Base-by-base conservation (phyloP, 2,113 vertebrate species). In the Xiphias gladius region DNA sequence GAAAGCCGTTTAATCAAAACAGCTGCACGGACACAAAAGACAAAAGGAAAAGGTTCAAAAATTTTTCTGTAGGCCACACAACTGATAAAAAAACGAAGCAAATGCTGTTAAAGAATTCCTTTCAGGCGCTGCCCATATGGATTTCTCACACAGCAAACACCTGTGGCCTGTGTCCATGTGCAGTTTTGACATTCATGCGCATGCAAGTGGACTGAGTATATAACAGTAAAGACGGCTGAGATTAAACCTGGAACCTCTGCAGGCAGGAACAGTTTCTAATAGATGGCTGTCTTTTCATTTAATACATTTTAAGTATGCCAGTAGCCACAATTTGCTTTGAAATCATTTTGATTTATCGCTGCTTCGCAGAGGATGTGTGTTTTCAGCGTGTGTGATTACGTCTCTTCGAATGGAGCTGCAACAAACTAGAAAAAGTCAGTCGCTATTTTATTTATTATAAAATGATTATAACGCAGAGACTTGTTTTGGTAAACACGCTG, bases 251-350 rank as follows among this genome's bases (percentile, higher is more conserved):
- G 66, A 74, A 71, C 26, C 16, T 57, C 17, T 57, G 66, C 59
- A 50, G 35, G 37, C 67, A 63, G 26, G n/a, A 73, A 64, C 48
- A 32, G 5, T 54, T 67, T 68, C 61, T 59, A 89, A 92, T 89
- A 58, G 19, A 89, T 83, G 58, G 2, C 24, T 80, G 83, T 81
- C 79, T 87, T 88, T 86, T 83, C 79, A 79, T 35, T 69, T 14
- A 86, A 86, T 63, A 65, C 69, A 78, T 84, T 84, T 85, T 16
- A 76, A 82, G 75, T 70, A 72, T 13, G 46, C 71, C 37, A 11
- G 24, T 9, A 2, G 50, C 66, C 62, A 63, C 57, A 73, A 19
- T 74, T 81, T 90, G 58, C 20, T 39, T 65, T 75, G 37, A 79
- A 79, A 73, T 24, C 30, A 50, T 85, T 84, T 26, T 9, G 59